Percentiles rank a stretch among this genome's conserved stretches.
phyloP scores from a whole-genome alignment of 2,113 vertebrate species.

The Chitala chitala region DNA sequence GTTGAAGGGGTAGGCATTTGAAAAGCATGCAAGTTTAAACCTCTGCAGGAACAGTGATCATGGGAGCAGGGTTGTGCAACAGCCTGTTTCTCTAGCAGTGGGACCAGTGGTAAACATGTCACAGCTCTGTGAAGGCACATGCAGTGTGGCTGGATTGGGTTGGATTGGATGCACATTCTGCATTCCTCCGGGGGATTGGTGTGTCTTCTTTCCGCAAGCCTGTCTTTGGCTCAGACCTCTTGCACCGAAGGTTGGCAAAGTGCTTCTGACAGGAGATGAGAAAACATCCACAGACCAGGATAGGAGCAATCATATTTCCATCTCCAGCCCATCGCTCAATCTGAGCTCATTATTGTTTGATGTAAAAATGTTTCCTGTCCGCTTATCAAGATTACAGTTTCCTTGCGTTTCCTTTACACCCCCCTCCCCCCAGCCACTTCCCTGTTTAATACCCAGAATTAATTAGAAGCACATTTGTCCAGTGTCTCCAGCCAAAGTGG shows the following conservation, averaged over 20 bases:
- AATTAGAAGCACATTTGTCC: constrained; percentile 58
- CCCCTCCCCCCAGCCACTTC: constrained; percentile 19
- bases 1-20: neutral
- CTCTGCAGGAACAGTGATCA: neutral
- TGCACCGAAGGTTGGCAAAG: neutral
- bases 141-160: too few species aligned
- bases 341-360: constrained; percentile 51
- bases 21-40: too few species aligned
- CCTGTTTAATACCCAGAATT: constrained; percentile 43
- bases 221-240: neutral
- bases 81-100: neutral
- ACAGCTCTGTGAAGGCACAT: too few species aligned
- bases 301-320: constrained; percentile 43
- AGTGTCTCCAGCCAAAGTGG: constrained; percentile 35
- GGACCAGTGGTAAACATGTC: too few species aligned
- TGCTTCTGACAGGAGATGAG: constrained; percentile 41
- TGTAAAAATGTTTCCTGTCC: constrained; percentile 51
- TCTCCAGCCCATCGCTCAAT: constrained; percentile 43
- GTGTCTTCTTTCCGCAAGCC: neutral
- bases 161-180: too few species aligned
- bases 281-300: constrained; percentile 39
- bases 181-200: too few species aligned
- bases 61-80: neutral
- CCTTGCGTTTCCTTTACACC: constrained; percentile 32
- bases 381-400: constrained; percentile 54